phyloP scores from a whole-genome alignment of 2,888 invertebrate genomes.

The Tetranychus truncatus region DNA sequence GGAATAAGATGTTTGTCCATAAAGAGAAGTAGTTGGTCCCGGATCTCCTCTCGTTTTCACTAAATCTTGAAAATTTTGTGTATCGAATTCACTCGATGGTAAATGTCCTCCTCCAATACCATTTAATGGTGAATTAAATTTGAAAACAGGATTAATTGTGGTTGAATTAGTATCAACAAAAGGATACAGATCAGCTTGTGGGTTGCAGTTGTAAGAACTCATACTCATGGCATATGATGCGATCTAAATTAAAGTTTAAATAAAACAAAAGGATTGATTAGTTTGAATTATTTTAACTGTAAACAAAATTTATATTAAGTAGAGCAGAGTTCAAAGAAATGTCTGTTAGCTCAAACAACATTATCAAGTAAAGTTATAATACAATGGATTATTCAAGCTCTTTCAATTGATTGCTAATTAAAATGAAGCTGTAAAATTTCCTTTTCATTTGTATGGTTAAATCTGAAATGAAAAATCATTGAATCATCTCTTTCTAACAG shows the following conservation, averaged over 20 bases:
- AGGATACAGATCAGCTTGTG: slow-evolving; percentile 2
- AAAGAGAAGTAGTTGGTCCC: background rate
- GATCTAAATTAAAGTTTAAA: background rate
- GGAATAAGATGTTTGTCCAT: background rate
- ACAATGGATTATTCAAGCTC: too few relatives aligned
- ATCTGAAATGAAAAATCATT: too few relatives aligned
- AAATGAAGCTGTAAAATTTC: too few relatives aligned
- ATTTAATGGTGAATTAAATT: slow-evolving; percentile 7
- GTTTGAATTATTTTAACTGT: too few relatives aligned
- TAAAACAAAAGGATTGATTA: background rate
- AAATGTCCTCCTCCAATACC: background rate
- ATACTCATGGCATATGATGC: slow-evolving; percentile 12
- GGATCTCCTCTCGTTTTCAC: background rate
- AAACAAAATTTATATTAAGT: too few relatives aligned
- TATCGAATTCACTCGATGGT: slow-evolving; percentile 13
- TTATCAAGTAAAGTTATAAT: background rate
- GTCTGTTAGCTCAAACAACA: background rate
- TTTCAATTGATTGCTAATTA: too few relatives aligned
- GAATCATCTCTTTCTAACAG: too few relatives aligned
- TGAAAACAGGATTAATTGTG: slow-evolving; percentile 15
- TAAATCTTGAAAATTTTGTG: slow-evolving; percentile 11
- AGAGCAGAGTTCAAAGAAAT: too few relatives aligned
- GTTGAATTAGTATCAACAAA: slow-evolving; percentile 13
- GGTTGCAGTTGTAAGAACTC: slow-evolving; percentile 6
- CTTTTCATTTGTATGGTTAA: too few relatives aligned